A percentile compares a stretch with the other conserved stretches of the same genome.
phyloP scores from a whole-genome alignment of 2,113 vertebrate genomes.

The Nothoprocta perdicaria region DNA sequence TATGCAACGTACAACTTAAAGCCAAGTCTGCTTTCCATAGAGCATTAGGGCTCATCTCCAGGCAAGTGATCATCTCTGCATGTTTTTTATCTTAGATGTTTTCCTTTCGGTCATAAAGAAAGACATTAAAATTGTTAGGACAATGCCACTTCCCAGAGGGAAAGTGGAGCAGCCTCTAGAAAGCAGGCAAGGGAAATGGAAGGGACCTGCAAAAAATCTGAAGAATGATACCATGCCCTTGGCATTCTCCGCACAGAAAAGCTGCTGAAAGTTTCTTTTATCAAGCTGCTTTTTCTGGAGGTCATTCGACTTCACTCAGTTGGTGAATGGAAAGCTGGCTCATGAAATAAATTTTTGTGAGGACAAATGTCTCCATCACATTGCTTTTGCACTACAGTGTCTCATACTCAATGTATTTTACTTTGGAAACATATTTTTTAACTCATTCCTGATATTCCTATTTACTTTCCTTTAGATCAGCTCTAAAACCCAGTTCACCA shows the following conservation, averaged over 20 bases:
- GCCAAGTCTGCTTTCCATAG: background rate
- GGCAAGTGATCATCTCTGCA: background rate
- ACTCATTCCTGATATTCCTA: background rate
- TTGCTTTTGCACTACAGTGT: background rate
- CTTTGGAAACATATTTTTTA: background rate
- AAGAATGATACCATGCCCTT: conserved; percentile 16
- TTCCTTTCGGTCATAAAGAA: background rate
- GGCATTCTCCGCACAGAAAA: conserved; percentile 18
- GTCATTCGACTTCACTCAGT: conserved; percentile 23
- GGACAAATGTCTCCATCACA: background rate
- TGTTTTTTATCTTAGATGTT: background rate
- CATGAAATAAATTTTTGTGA: background rate
- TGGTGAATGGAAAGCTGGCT: conserved; percentile 17
- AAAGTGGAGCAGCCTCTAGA: background rate
- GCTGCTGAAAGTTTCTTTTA: conserved; percentile 30
- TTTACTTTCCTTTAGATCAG: background rate
- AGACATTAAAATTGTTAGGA: background rate
- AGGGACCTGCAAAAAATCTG: background rate
- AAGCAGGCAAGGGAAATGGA: background rate
- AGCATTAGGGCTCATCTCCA: background rate
- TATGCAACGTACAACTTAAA: background rate
- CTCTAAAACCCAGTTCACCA: background rate
- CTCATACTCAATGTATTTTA: background rate
- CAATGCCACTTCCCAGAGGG: background rate
- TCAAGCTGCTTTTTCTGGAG: conserved; percentile 7